A percentile compares a stretch with the other conserved stretches of the same genome.
phyloP scores from a whole-genome alignment of 2,888 invertebrate species.

The Desoria tigrina region DNA sequence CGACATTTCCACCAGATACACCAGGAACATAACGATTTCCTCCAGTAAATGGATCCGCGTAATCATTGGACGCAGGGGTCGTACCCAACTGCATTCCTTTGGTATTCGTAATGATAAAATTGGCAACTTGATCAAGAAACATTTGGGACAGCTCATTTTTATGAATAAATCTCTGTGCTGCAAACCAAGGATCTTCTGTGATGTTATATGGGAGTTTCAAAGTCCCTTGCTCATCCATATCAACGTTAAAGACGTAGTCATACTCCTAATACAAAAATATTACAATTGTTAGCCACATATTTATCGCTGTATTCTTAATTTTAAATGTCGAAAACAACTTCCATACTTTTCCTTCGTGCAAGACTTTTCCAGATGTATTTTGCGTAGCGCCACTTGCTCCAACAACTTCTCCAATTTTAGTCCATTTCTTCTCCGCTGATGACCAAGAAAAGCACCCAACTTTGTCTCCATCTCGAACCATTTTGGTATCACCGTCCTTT shows the following conservation, averaged over 20 bases:
- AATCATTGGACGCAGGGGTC: slow-evolving; percentile 41
- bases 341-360: slow-evolving; percentile 76
- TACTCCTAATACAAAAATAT: slow-evolving; percentile 65
- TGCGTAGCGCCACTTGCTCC: slow-evolving; percentile 72
- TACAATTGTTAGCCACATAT: neutral
- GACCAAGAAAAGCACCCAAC: slow-evolving; percentile 82
- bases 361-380: slow-evolving; percentile 69
- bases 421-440: slow-evolving; percentile 69
- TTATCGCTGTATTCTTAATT: slow-evolving; percentile 4
- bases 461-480: slow-evolving; percentile 71
- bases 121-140: slow-evolving; percentile 85
- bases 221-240: slow-evolving; percentile 84
- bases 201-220: slow-evolving; percentile 88
- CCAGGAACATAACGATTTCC: slow-evolving; percentile 69
- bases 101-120: slow-evolving; percentile 86
- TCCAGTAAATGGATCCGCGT: slow-evolving; percentile 67
- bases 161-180: slow-evolving; percentile 86
- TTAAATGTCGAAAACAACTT: slow-evolving; percentile 1
- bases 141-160: slow-evolving; percentile 78
- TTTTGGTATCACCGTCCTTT: slow-evolving; percentile 79
- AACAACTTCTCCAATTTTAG: slow-evolving; percentile 84
- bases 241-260: slow-evolving; percentile 94
- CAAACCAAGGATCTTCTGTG: slow-evolving; percentile 87
- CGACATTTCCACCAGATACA: slow-evolving; percentile 47
- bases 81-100: slow-evolving; percentile 57